Evolutionary conservation across 1,140 invertebrate species (phyloP), one percentile per base, ranked within the genome.

Genomic region (Philotrypesis tridentata): DNA sequence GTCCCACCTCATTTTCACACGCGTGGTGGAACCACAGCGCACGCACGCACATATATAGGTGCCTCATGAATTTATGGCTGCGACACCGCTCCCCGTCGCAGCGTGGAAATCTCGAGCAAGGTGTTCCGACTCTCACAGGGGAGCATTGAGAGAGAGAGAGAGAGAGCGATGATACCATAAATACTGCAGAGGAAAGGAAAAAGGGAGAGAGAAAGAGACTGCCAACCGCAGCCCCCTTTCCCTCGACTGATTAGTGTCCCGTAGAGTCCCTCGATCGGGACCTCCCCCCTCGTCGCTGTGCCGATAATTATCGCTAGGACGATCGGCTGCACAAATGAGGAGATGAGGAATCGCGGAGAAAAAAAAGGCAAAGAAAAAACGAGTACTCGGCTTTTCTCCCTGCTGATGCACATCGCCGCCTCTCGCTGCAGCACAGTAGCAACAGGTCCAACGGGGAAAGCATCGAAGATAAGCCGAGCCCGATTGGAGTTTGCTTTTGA

Each of bases 121-220:
- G 81, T 83, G 80, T 48, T 9, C 9, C 33, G 33, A 70, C 68
- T 29, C n/a, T 68, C 72, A 29, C 63, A 31, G 80, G 78, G 78
- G 76, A 83, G 81, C 74, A 77, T 84, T 3, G 3, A 37, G 33
- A 9, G 3, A 37, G 3, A 37, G 9, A 37, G 4, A 37, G 3
- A 67, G 78, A 60, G 78, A 60, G 63, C 27, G 84, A 86, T 85
- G 83, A 86, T 84, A 85, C 82, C 79, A 84, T 86, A 86, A 85
- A 86, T 85, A 87, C 76, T 48, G 6, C 29, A 11, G 79, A 84
- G 82, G 76, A 79, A 84, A 33, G 0, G 68, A 43, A 63, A 29
- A 65, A 61, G 55, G 33, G 40, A 40, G 21, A 74, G 76, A 83
- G 55, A 76, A 80, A 79, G 67, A 60, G 43, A 48, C 7, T n/a